Evolutionary conservation across 2,113 vertebrate species (phyloP), one percentile per base, ranked within the genome.

Genomic region (Thalassarche chlororhynchos): DNA sequence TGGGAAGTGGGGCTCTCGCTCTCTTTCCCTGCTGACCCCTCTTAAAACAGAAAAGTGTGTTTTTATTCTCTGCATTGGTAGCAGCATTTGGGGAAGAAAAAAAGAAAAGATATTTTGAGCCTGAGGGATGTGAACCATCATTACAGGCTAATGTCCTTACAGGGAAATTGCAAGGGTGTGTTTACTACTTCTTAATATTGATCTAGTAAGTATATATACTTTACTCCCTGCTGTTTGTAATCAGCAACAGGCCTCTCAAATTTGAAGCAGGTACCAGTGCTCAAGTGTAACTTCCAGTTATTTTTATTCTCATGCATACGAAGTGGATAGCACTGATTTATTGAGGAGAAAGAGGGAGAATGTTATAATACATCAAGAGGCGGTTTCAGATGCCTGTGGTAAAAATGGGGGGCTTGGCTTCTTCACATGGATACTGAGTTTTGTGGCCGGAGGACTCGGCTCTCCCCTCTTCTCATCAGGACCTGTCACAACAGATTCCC

Each of bases 121-220:
- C 62, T 60, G 16, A 71, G 78, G 38, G 52, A 92, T 12, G 29
- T 51, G 76, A 94, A n/a, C 26, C 5, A 38, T 32, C 6, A 3
- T 54, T 81, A 64, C 12, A 82, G 58, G 32, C 4, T 40, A 44
- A 72, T 79, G 57, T 62, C 46, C 81, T 94, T 54, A 58, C 29
- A 64, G 79, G 78, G 62, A 65, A 54, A 77, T 57, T 54, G 60
- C 34, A 83, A 51, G 51, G 32, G 51, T 55, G 42, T 80, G 58
- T 96, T 97, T 90, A 84, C 23, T 77, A 9, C 68, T 77, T 54
- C 47, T 82, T 86, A 81, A 86, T 81, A 74, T 34, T 81, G 64
- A 81, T 84, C 51, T 81, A 58, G 46, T 74, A 74, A 69, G 62
- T n/a, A 79, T 49, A 83, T 69, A 10, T 61, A 52, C 52, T 77